These are phyloP conservation scores for Mormoops blainvillei DNA, from an alignment of 2,113 vertebrate species.

Conservation along the genomic window DNA sequence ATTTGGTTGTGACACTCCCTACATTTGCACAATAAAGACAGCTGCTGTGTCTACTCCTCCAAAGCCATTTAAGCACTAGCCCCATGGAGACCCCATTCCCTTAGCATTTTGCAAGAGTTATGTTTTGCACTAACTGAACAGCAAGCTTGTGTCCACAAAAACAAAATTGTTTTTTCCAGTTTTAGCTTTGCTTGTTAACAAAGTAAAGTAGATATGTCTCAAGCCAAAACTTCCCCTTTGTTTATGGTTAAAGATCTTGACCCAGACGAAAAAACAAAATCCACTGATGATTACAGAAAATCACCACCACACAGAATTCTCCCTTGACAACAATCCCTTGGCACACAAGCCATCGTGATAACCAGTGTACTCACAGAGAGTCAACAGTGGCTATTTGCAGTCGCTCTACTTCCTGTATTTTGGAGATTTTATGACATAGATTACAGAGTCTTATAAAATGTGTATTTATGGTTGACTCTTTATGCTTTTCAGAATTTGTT, in stretches of 20 bases:
- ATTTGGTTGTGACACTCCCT: neutral
- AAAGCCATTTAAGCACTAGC: neutral
- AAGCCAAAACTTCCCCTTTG: slow-evolving; percentile 39
- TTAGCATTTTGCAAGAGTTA: slow-evolving; percentile 58
- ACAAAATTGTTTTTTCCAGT: slow-evolving; percentile 66
- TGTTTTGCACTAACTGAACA: slow-evolving; percentile 56
- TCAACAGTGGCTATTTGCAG: slow-evolving; percentile 50
- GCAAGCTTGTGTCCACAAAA: slow-evolving; percentile 68
- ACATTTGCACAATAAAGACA: neutral
- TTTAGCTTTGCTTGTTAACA: slow-evolving; percentile 55
- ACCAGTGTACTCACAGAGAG: slow-evolving; percentile 22
- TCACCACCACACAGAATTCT: neutral
- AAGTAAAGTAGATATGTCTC: slow-evolving; percentile 66
- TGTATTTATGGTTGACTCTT: slow-evolving; percentile 58
- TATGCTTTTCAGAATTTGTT: slow-evolving; percentile 42
- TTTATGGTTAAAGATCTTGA: slow-evolving; percentile 52
- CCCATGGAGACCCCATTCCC: neutral
- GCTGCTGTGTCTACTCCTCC: neutral
- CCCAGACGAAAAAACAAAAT: slow-evolving; percentile 29
- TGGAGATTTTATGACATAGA: slow-evolving; percentile 47
- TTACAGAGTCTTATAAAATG: slow-evolving; percentile 52
- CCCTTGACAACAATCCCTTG: slow-evolving; percentile 9
- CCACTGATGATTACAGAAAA: slow-evolving; percentile 51
- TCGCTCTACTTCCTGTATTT: slow-evolving; percentile 32
- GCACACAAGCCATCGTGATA: neutral